phyloP scores from a whole-genome alignment of 2,888 invertebrate species.

The Tupiocoris notatus region DNA sequence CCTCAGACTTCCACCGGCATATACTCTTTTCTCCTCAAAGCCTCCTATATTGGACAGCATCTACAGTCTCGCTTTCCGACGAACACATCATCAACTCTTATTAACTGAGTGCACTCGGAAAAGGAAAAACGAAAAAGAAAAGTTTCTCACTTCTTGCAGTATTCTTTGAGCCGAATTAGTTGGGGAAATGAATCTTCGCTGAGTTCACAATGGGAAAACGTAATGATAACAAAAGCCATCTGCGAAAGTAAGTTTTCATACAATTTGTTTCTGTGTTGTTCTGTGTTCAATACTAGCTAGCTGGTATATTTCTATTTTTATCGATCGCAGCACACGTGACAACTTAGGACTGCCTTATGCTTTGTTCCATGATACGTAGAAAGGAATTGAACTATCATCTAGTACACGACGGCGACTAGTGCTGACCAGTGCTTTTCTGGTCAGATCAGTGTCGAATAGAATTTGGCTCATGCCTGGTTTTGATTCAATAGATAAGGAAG shows the following conservation, averaged over 20 bases:
- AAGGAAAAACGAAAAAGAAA: not conserved
- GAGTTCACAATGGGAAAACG: constrained; percentile 2
- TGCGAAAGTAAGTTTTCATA: not conserved
- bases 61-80: not conserved
- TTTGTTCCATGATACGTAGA: too few relatives aligned
- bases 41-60: not conserved
- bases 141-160: not conserved
- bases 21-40: not conserved
- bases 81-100: constrained; percentile 27
- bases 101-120: constrained; percentile 34
- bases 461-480: too few relatives aligned
- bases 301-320: too few relatives aligned
- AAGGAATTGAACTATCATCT: too few relatives aligned
- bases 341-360: too few relatives aligned
- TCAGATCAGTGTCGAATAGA: too few relatives aligned
- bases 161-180: constrained; percentile 25
- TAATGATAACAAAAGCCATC: constrained; percentile 29
- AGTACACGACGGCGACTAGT: too few relatives aligned
- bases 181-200: constrained; percentile 28
- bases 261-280: too few relatives aligned
- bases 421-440: too few relatives aligned
- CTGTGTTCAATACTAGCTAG: too few relatives aligned
- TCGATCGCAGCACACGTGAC: too few relatives aligned
- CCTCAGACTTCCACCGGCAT: not conserved
- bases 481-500: too few relatives aligned